phyloP scores from a whole-genome alignment of 23 tunicate genomes.

The Styela clava region DNA sequence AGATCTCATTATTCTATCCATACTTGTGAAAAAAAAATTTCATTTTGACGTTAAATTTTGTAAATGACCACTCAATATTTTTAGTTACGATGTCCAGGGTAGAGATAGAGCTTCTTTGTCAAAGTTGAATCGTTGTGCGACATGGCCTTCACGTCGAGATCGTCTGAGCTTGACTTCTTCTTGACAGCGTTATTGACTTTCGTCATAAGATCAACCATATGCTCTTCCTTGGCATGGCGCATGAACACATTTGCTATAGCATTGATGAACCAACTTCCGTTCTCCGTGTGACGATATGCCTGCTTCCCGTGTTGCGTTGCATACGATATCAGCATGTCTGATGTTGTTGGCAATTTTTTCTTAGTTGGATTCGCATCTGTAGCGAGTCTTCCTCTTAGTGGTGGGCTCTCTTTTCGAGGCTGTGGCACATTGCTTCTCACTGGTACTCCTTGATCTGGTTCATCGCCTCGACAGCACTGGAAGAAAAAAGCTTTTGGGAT shows the following conservation, averaged over 20 bases:
- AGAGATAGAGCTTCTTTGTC: not conserved
- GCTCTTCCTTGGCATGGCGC: slow-evolving; percentile 19
- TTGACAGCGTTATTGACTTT: slow-evolving; percentile 22
- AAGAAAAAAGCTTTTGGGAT: not conserved
- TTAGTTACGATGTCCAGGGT: not conserved
- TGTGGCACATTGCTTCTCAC: not conserved
- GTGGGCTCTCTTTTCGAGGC: not conserved
- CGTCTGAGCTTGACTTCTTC: slow-evolving; percentile 7
- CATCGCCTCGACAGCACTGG: not conserved
- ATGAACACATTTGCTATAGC: slow-evolving; percentile 49
- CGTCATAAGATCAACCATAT: slow-evolving; percentile 46
- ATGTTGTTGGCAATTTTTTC: slow-evolving; percentile 10
- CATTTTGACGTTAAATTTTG: too few relatives aligned
- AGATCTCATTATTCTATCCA: too few relatives aligned
- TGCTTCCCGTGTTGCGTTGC: slow-evolving; percentile 33
- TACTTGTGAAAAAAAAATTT: too few relatives aligned
- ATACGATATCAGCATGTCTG: slow-evolving; percentile 37
- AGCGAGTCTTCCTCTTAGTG: not conserved
- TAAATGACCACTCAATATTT: too few relatives aligned
- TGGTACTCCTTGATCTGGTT: not conserved
- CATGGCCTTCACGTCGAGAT: not conserved
- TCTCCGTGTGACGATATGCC: slow-evolving; percentile 23
- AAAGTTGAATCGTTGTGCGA: not conserved
- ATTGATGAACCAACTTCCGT: slow-evolving; percentile 47
- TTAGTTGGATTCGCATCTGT: not conserved